These are phyloP conservation scores for Capreolus pygargus DNA, from an alignment of 2,113 vertebrate genomes.

Conservation along the genomic window DNA sequence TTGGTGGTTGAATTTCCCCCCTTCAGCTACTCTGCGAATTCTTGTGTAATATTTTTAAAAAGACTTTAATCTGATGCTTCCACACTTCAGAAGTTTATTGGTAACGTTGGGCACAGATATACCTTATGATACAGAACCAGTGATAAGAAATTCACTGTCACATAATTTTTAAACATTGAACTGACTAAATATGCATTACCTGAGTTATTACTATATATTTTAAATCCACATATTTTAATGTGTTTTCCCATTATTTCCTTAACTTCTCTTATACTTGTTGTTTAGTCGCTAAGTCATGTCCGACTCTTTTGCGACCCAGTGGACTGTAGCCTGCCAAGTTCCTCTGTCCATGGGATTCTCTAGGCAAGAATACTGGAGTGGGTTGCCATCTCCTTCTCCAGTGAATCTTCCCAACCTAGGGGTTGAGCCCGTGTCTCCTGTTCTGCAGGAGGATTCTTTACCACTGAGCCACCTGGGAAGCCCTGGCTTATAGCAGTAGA, in stretches of 20 bases:
- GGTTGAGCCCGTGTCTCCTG: neutral
- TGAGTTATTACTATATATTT: neutral
- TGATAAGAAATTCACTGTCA: neutral
- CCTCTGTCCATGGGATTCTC: neutral
- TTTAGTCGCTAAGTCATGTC: neutral
- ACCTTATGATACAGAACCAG: neutral
- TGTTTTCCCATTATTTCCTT: neutral
- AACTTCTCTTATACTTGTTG: neutral
- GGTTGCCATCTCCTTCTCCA: neutral
- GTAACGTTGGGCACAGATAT: neutral
- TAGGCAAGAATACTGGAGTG: neutral
- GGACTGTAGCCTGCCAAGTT: neutral
- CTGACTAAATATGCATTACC: neutral
- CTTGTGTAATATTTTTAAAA: neutral
- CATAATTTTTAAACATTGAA: neutral
- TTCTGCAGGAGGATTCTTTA: neutral
- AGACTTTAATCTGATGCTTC: neutral
- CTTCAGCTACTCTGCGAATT: neutral
- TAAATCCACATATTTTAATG: neutral
- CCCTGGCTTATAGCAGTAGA: neutral
- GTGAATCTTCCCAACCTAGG: neutral
- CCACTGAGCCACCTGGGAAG: neutral
- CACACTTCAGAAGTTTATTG: neutral
- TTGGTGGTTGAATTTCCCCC: neutral
- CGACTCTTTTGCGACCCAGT: fast-evolving